Evolutionary conservation across 2,797 vertebrate genomes (phyloP), one percentile per base, ranked within the genome.

Genomic region (Enteromius argenteus): DNA sequence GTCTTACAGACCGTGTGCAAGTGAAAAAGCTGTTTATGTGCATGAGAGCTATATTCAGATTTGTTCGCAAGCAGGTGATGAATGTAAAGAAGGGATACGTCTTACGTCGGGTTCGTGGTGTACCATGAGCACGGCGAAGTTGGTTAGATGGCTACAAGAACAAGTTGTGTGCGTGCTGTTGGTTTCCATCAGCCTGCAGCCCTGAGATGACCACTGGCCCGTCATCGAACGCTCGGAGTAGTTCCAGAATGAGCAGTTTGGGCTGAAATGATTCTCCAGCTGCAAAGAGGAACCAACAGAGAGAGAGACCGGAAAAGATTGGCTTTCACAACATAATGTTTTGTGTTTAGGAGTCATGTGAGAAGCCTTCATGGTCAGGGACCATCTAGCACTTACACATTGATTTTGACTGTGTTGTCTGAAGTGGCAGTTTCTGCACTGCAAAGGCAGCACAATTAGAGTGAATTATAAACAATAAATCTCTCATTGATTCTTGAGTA

Each of bases 221-320:
- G 95, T 95, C 97, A 98, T 99, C 80, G 97, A 96, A 30, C 97
- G 96, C 91, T 98, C 97, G 0, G 97, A 98, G 93, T 99, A 99
- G 91, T 99, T 98, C 97, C 97, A 99, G 95, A 99, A 99, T 1
- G 97, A 97, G 89, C 97, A 99, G 91, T 98, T 99, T 17, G 97
- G 97, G 39, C 95, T 97, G 92, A 96, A 96, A 81, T 96, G 97
- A 91, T 97, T 97, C 87, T 98, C 96, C 86, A 96, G 91, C 97
- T 98, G 90, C 37, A 23, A 78, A 69, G 21, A 73, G 53, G 82
- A 87, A 46, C 75, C n/a, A 83, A 67, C 72, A 30, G 72, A 82
- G 79, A 27, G 79, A 27, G 79, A 30, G 84, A 27, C 32, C 21
- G 21, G 15, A 68, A 62, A 44, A 62, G 21, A 23, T 14, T 76